A percentile compares a stretch with the other conserved stretches of the same genome.
Evolutionary conservation across 2,113 vertebrate species (phyloP).

Genomic region (Rhabdornis inornatus): DNA sequence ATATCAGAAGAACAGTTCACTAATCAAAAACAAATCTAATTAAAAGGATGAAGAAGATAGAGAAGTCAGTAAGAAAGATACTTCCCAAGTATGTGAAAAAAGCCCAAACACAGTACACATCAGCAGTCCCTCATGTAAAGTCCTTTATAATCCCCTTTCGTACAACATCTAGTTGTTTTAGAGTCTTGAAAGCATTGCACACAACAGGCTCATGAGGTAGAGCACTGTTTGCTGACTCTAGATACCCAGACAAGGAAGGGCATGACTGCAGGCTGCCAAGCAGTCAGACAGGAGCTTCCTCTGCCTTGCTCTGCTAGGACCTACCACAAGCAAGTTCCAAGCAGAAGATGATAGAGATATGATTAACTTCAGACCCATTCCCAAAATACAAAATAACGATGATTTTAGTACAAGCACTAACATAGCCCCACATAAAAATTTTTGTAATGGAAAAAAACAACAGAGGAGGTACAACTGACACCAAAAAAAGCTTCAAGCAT

Average conservation of each 20-base stretch:
- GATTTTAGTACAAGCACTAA: not conserved
- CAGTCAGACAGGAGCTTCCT: not conserved
- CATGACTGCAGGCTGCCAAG: not conserved
- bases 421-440: not conserved
- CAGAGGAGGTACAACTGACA: too few species aligned
- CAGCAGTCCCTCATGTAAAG: not conserved
- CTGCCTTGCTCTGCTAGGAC: not conserved
- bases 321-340: not conserved
- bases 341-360: not conserved
- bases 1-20: not conserved
- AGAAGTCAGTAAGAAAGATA: not conserved
- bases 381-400: not conserved
- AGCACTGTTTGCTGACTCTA: not conserved
- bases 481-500: too few species aligned
- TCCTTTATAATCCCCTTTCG: not conserved
- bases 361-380: not conserved
- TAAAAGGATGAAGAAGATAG: not conserved
- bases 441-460: not conserved
- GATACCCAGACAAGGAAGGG: not conserved
- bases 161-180: not conserved
- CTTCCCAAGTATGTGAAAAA: not conserved
- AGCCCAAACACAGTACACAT: rapidly evolving
- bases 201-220: not conserved
- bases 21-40: not conserved
- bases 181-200: not conserved